Conservation (phyloP, 2,797 vertebrate genomes). For the Peromyscus attwateri region DNA sequence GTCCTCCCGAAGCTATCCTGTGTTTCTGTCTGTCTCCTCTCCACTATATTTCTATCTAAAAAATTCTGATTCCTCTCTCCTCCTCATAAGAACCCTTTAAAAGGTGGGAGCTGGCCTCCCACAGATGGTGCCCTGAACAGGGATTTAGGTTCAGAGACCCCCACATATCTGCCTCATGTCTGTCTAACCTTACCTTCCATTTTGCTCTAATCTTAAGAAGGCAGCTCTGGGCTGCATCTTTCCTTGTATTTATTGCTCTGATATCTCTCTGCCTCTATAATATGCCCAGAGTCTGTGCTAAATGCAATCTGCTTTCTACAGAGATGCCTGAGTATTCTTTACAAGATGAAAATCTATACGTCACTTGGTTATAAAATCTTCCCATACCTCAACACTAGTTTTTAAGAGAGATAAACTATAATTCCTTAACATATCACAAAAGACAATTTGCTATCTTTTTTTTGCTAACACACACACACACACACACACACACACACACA, state of each 20-base stretch:
- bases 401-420: constrained; percentile 19
- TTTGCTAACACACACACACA: background rate
- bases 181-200: background rate
- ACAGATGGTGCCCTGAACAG: too few relatives aligned
- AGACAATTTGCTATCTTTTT: background rate
- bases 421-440: background rate
- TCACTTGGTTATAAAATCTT: background rate
- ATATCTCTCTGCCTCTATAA: background rate
- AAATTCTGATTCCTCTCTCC: too few relatives aligned
- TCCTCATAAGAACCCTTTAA: too few relatives aligned
- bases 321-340: background rate
- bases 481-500: background rate
- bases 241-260: constrained; percentile 9
- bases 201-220: background rate
- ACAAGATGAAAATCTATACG: background rate
- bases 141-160: too few relatives aligned
- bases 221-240: background rate
- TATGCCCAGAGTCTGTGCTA: background rate
- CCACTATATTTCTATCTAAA: too few relatives aligned
- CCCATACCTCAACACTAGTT: background rate
- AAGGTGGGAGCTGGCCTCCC: too few relatives aligned
- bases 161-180: background rate
- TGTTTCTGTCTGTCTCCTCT: too few relatives aligned
- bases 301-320: background rate
- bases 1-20: too few relatives aligned